Evolutionary conservation across 2,888 invertebrate species (phyloP).

Genomic region (Ischnura elegans): DNA sequence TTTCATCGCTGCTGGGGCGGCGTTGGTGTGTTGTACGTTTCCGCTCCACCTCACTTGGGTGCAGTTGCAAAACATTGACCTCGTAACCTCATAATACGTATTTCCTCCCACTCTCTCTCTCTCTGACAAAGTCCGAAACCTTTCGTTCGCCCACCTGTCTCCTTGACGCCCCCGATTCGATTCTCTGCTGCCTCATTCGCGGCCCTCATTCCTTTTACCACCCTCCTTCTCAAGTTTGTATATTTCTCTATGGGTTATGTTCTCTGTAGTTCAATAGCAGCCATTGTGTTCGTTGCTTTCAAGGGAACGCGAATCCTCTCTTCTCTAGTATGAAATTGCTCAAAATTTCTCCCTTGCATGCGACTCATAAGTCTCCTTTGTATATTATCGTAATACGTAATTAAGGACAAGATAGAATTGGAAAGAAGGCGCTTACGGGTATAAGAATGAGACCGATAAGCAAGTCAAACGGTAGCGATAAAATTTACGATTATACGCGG

Average conservation of each 20-base stretch:
- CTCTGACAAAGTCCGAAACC: not conserved
- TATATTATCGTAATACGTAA: too few species aligned
- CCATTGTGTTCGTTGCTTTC: too few species aligned
- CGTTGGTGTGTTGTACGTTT: not conserved
- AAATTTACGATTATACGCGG: too few species aligned
- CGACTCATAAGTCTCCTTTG: too few species aligned
- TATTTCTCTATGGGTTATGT: not conserved
- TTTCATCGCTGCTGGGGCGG: not conserved
- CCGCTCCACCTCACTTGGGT: not conserved
- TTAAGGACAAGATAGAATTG: too few species aligned
- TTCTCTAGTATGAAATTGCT: too few species aligned
- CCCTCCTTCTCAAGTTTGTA: not conserved
- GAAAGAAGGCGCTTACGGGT: too few species aligned
- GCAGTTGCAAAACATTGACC: conserved; percentile 26
- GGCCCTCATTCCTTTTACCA: not conserved
- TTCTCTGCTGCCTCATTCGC: not conserved
- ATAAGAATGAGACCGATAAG: too few species aligned
- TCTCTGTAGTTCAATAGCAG: too few species aligned
- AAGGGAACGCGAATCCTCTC: too few species aligned
- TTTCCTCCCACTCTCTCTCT: not conserved
- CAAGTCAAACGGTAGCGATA: too few species aligned
- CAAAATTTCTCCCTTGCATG: too few species aligned
- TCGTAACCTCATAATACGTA: conserved; percentile 2
- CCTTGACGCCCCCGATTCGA: conserved; percentile 24
- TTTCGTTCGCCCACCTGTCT: not conserved